Evolutionary conservation across 1,140 invertebrate genomes (phyloP), one percentile per base, ranked within the genome.

Genomic region (Drosophila parvula): DNA sequence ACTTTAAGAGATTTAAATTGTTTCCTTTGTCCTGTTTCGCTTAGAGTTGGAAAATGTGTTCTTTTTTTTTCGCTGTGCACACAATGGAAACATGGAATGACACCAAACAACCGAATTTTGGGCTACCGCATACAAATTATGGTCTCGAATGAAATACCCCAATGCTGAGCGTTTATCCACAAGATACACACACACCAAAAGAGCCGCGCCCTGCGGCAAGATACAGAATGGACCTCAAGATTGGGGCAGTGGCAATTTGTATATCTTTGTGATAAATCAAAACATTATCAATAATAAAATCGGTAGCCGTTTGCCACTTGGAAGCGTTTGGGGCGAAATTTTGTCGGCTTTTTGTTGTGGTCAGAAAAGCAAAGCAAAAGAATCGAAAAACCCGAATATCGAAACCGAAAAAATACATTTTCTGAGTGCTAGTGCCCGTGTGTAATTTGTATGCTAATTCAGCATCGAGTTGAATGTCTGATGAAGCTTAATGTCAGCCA

Each of bases 201-300:
- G 58, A 45, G 75, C 76, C 75, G 76, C 76, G 75, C 76, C 77
- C 77, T 78, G 75, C 27, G 77, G 77, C 68, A 68, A 67, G 41
- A 56, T 74, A 58, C 60, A 44, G 51, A 67, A 48, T 63, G 74
- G 59, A 59, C 65, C 27, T 56, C 51, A 59, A 60, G 43, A 9
- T 59, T 47, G 48, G 40, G 51, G 56, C 67, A 76, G 78, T 79
- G 71, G 76, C 76, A 88, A 88, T 88, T 88, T 89, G 84, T 88
- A 89, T 84, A 81, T 83, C 84, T 78, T 75, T 84, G 80, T 81
- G 84, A 88, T 88, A 88, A 88, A 88, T 88, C 84, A 88, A 89
- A 88, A 89, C 78, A 88, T 88, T 88, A 88, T 88, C 84, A 88
- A 88, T 88, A 88, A 88, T 78, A 83, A 88, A 89, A 88, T 88